Conservation (phyloP, 2,113 vertebrate species). For the Zapus hudsonius region DNA sequence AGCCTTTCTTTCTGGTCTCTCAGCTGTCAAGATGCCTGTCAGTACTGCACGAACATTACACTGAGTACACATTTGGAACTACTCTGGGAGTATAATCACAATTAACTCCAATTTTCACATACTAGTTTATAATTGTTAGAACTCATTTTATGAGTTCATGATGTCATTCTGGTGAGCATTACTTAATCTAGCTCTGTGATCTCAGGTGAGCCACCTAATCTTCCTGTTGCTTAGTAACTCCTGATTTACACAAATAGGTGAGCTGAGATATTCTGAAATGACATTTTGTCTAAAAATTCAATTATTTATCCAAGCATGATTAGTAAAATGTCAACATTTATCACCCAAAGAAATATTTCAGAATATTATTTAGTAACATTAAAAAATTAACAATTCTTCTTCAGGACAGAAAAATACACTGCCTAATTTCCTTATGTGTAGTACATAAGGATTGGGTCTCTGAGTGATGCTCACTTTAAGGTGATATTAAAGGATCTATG, state of each 20-base stretch:
- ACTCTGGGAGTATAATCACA: neutral
- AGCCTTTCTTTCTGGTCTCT: neutral
- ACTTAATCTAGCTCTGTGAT: neutral
- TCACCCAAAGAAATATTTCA: neutral
- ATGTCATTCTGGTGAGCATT: neutral
- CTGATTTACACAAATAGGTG: neutral
- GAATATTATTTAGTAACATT: slow-evolving; percentile 30
- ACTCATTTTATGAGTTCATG: neutral
- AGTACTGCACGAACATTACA: neutral
- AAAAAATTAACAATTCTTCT: slow-evolving; percentile 32
- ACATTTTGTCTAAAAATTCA: slow-evolving; percentile 17
- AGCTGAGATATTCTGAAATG: slow-evolving; percentile 17
- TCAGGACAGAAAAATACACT: neutral
- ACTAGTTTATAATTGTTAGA: neutral
- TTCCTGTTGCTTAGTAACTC: slow-evolving; percentile 29
- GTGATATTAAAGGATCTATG: slow-evolving; percentile 18
- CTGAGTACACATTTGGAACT: neutral
- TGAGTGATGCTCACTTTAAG: slow-evolving; percentile 17
- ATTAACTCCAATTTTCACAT: slow-evolving; percentile 29
- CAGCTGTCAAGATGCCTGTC: neutral
- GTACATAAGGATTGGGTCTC: neutral
- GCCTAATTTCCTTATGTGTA: neutral
- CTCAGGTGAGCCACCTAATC: neutral
- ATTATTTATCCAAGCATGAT: slow-evolving; percentile 32
- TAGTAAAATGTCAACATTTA: slow-evolving; percentile 45